Percentiles rank a stretch among this genome's conserved stretches.
Conservation (phyloP, 2,888 invertebrate species). For the Thymelicus sylvestris region DNA sequence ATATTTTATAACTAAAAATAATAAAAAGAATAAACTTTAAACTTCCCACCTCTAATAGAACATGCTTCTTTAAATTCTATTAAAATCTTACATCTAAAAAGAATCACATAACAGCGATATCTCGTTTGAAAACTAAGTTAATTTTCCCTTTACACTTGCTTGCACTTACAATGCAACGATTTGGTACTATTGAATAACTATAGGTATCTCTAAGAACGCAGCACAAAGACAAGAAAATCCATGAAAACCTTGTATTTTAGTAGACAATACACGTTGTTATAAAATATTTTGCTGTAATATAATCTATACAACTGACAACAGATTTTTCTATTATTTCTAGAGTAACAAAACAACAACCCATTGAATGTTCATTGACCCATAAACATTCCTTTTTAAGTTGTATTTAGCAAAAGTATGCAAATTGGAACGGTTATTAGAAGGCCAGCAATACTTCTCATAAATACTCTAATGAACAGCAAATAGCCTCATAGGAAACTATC, state of each 20-base stretch:
- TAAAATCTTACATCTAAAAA: slow-evolving; percentile 8
- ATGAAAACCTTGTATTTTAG: slow-evolving; percentile 49
- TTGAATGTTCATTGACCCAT: too few relatives aligned
- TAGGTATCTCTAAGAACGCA: slow-evolving; percentile 64
- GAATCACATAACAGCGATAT: slow-evolving; percentile 69
- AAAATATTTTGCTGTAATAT: slow-evolving; percentile 37
- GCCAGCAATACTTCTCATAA: too few relatives aligned
- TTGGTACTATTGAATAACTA: slow-evolving; percentile 54
- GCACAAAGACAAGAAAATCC: slow-evolving; percentile 69
- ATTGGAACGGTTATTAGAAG: too few relatives aligned
- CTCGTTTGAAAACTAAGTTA: slow-evolving; percentile 38
- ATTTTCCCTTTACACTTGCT: slow-evolving; percentile 79
- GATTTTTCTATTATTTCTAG: too few relatives aligned
- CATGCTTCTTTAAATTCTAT: slow-evolving; percentile 14
- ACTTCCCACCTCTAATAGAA: slow-evolving; percentile 23
- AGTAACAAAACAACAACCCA: too few relatives aligned
- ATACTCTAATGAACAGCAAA: too few relatives aligned
- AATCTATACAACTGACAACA: too few relatives aligned
- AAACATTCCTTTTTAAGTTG: too few relatives aligned
- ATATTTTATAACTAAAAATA: not conserved
- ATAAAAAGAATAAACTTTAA: slow-evolving; percentile 6
- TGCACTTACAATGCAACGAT: slow-evolving; percentile 76
- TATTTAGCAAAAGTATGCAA: too few relatives aligned
- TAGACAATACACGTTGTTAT: slow-evolving; percentile 41
- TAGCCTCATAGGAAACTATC: too few relatives aligned